Percentiles rank a stretch among this genome's conserved stretches.
Evolutionary conservation across 2,113 vertebrate genomes (phyloP).

Genomic region (Podarcis muralis): DNA sequence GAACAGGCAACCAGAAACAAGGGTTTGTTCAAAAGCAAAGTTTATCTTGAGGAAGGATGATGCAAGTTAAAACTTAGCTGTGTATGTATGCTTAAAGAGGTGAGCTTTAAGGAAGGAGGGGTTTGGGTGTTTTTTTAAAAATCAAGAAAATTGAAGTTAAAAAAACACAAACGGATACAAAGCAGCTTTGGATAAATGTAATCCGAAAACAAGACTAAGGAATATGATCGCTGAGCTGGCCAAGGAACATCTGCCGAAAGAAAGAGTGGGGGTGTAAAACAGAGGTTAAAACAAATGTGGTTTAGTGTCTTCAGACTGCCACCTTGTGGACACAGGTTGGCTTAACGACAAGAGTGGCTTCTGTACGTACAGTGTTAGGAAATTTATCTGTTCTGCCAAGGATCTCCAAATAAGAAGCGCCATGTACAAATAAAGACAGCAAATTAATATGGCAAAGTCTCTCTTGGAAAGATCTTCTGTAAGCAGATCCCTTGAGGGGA

Average conservation of each 20-base stretch:
- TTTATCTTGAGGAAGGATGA: background rate
- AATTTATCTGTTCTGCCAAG: background rate
- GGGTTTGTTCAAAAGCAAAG: background rate
- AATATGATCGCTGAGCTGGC: background rate
- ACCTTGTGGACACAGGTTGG: constrained; percentile 37
- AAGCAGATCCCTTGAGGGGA: background rate
- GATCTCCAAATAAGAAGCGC: background rate
- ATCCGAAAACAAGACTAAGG: background rate
- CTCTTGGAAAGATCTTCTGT: background rate
- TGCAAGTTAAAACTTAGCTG: background rate
- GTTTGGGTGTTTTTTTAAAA: background rate
- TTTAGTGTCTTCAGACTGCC: constrained; percentile 3
- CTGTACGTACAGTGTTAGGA: no score
- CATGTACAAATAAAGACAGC: background rate
- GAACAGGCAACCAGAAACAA: background rate
- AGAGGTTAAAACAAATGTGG: background rate
- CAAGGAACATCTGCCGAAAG: background rate
- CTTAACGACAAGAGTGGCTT: background rate
- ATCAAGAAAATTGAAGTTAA: background rate
- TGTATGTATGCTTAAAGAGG: background rate
- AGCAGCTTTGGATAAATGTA: background rate
- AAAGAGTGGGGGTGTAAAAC: background rate
- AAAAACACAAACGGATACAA: background rate
- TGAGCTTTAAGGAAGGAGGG: background rate
- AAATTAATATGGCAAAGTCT: background rate